Conservation (phyloP, 2,888 invertebrate genomes). For the Cheilosia variabilis region DNA sequence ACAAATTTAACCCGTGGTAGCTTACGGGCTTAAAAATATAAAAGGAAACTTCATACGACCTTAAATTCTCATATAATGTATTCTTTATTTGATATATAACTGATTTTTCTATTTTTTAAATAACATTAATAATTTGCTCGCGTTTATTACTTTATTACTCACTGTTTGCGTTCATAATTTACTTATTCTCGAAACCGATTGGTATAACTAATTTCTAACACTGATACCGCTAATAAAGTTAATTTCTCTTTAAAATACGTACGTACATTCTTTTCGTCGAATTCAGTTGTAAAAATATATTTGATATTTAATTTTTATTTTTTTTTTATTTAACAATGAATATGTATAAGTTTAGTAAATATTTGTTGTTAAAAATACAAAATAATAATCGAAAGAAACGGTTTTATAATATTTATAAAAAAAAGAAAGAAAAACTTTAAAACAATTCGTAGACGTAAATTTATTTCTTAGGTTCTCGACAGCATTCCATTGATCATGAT, state of each 20-base stretch:
- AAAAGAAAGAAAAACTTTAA: conserved; percentile 13
- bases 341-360: conserved; percentile 27
- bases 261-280: conserved; percentile 51
- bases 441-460: conserved; percentile 26
- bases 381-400: not conserved
- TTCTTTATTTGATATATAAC: not conserved
- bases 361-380: conserved; percentile 19
- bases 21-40: too few relatives aligned
- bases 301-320: conserved; percentile 13
- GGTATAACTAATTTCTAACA: conserved; percentile 58
- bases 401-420: conserved; percentile 32
- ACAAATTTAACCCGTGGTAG: too few relatives aligned
- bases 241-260: conserved; percentile 33
- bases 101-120: not conserved
- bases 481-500: conserved; percentile 97
- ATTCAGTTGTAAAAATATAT: conserved; percentile 11
- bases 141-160: not conserved
- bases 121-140: not conserved
- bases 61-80: not conserved
- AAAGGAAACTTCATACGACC: too few relatives aligned
- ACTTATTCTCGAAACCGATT: conserved; percentile 64
- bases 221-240: conserved; percentile 52
- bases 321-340: conserved; percentile 8
- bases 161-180: conserved; percentile 41
- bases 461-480: conserved; percentile 79